Conservation (phyloP, 2,888 invertebrate species). For the Conistra vaccinii region DNA sequence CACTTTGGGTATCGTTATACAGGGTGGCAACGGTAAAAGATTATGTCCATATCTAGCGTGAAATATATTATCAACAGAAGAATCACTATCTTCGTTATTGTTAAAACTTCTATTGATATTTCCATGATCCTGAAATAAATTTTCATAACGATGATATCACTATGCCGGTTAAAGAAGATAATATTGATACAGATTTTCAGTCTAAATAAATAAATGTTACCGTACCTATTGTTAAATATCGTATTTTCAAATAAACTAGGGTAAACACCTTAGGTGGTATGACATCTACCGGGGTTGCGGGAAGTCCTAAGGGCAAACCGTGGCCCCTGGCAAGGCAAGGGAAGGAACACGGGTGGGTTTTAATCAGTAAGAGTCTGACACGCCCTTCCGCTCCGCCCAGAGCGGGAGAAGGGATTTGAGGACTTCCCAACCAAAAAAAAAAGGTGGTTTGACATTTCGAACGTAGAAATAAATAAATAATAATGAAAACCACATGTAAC, state of each 20-base stretch:
- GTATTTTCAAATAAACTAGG: not conserved
- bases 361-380: too few relatives aligned
- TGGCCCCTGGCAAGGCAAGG: too few relatives aligned
- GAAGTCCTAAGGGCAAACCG: too few relatives aligned
- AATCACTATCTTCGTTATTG: conserved; percentile 75
- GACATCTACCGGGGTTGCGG: too few relatives aligned
- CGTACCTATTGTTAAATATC: too few relatives aligned
- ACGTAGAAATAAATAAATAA: conserved; percentile 4
- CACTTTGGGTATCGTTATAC: conserved; percentile 87
- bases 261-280: not conserved
- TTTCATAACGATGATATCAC: conserved; percentile 33
- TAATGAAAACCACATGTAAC: not conserved
- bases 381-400: too few relatives aligned
- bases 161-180: not conserved
- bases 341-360: too few relatives aligned
- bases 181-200: not conserved
- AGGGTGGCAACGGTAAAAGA: conserved; percentile 86
- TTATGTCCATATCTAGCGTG: conserved; percentile 89
- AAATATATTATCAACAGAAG: conserved; percentile 85
- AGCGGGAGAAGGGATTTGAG: too few relatives aligned
- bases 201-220: not conserved
- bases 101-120: conserved; percentile 67
- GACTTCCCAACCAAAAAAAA: too few relatives aligned
- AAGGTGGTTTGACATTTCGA: not conserved
- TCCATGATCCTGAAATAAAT: conserved; percentile 82